Percentiles rank a stretch among this genome's conserved stretches.
phyloP scores from a whole-genome alignment of 2,797 vertebrate species.

The Phoxinus dragarum region DNA sequence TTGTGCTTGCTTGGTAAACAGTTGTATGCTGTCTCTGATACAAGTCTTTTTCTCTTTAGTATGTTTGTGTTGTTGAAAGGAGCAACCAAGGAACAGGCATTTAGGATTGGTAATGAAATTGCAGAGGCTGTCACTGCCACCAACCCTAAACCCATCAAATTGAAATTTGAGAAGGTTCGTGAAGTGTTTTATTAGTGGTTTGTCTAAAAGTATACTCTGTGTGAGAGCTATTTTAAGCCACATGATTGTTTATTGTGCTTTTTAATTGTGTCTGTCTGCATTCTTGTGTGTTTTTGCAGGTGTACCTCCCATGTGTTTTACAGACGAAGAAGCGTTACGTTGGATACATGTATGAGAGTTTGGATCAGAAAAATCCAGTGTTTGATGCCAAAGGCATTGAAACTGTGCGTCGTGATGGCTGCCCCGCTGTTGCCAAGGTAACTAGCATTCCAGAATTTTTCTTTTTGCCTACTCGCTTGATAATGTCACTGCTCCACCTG shows the following conservation, averaged over 20 bases:
- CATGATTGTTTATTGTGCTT: neutral
- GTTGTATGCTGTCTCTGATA: neutral
- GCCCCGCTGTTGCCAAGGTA: slow-evolving; percentile 98
- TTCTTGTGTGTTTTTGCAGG: slow-evolving; percentile 70
- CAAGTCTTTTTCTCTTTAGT: slow-evolving; percentile 72
- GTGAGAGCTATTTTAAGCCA: neutral
- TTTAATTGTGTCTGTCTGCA: neutral
- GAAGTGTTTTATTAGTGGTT: neutral
- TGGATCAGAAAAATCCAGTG: slow-evolving; percentile 93
- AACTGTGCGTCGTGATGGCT: slow-evolving; percentile 93
- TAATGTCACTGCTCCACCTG: neutral
- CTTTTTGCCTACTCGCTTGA: neutral
- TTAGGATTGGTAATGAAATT: slow-evolving; percentile 96
- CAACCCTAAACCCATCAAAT: slow-evolving; percentile 94
- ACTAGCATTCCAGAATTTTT: slow-evolving; percentile 56
- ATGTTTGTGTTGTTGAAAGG: slow-evolving; percentile 97
- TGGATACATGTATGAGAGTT: slow-evolving; percentile 97
- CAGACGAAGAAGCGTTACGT: slow-evolving; percentile 99
- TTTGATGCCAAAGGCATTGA: slow-evolving; percentile 99
- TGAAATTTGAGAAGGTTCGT: slow-evolving; percentile 97
- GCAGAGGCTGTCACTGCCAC: slow-evolving; percentile 96
- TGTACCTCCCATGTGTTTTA: slow-evolving; percentile 95
- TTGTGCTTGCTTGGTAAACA: neutral
- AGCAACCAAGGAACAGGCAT: slow-evolving; percentile 97
- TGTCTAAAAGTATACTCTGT: slow-evolving; percentile 23